A percentile compares a stretch with the other conserved stretches of the same genome.
Evolutionary conservation across 2,888 invertebrate genomes (phyloP).

Genomic region (Xestia sexstrigata): DNA sequence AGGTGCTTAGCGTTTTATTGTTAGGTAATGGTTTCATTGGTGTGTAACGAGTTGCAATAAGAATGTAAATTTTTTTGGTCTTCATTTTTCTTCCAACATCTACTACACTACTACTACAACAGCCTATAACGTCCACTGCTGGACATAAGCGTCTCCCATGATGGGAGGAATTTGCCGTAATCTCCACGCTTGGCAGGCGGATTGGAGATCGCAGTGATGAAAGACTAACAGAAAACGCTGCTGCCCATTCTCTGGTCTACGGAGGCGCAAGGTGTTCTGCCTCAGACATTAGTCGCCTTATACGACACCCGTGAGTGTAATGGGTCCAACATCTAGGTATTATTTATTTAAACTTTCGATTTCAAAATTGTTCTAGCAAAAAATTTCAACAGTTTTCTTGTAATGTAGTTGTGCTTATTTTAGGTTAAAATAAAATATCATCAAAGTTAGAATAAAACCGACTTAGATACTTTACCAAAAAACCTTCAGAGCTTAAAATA

Average conservation of each 20-base stretch:
- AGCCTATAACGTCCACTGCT: too few relatives aligned
- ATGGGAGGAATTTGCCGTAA: too few relatives aligned
- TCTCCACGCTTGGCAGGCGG: too few relatives aligned
- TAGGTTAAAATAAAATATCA: background rate
- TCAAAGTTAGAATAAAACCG: background rate
- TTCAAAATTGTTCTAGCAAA: background rate
- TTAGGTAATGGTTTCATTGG: conserved; percentile 28
- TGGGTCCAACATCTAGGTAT: background rate
- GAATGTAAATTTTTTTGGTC: background rate
- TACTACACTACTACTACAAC: too few relatives aligned
- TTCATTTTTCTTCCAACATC: too few relatives aligned
- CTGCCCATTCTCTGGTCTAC: too few relatives aligned
- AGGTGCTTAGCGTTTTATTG: conserved; percentile 39
- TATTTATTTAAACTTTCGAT: background rate
- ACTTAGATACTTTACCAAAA: conserved; percentile 3
- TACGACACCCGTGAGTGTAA: too few relatives aligned
- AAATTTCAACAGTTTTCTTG: background rate
- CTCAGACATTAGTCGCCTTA: too few relatives aligned
- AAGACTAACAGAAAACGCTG: too few relatives aligned
- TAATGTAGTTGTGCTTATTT: background rate
- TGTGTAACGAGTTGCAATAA: background rate
- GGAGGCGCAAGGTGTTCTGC: too few relatives aligned
- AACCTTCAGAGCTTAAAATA: background rate
- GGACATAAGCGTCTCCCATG: too few relatives aligned
- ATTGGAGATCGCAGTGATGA: too few relatives aligned